phyloP scores from a whole-genome alignment of 2,888 invertebrate genomes.

The Cryptocephalus moraei region DNA sequence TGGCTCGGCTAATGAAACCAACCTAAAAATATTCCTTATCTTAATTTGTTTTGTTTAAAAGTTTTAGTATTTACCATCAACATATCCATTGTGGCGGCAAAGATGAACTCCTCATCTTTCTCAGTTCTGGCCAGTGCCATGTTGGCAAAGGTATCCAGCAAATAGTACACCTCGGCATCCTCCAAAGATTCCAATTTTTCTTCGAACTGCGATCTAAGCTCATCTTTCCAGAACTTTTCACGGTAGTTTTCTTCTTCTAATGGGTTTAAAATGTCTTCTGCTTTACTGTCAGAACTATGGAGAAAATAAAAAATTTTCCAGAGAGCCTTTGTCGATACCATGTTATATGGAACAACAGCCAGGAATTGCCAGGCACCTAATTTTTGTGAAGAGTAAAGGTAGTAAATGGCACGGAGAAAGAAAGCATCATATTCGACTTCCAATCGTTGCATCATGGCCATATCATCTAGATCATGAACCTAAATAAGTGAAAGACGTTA shows the following conservation, averaged over 20 bases:
- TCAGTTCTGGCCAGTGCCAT: constrained; percentile 59
- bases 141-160: constrained; percentile 68
- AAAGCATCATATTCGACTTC: constrained; percentile 66
- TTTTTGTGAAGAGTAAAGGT: constrained; percentile 59
- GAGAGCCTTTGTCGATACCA: constrained; percentile 46
- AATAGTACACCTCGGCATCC: constrained; percentile 65
- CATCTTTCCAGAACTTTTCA: constrained; percentile 37
- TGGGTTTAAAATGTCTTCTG: constrained; percentile 28
- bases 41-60: no score
- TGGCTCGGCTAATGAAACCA: constrained; percentile 58
- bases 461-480: constrained; percentile 35
- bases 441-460: constrained; percentile 45
- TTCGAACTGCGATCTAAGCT: constrained; percentile 48
- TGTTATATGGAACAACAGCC: constrained; percentile 59
- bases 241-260: constrained; percentile 37
- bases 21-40: constrained; percentile 41
- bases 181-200: constrained; percentile 53
- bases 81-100: constrained; percentile 55
- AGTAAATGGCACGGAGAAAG: constrained; percentile 56
- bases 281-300: constrained; percentile 44
- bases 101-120: constrained; percentile 54
- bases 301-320: constrained; percentile 58
- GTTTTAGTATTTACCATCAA: constrained; percentile 46
- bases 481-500: background rate
- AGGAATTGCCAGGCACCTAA: constrained; percentile 75